Evolutionary conservation across 2,113 vertebrate species (phyloP), one percentile per base, ranked within the genome.

Genomic region (Todiramphus saurophagus): DNA sequence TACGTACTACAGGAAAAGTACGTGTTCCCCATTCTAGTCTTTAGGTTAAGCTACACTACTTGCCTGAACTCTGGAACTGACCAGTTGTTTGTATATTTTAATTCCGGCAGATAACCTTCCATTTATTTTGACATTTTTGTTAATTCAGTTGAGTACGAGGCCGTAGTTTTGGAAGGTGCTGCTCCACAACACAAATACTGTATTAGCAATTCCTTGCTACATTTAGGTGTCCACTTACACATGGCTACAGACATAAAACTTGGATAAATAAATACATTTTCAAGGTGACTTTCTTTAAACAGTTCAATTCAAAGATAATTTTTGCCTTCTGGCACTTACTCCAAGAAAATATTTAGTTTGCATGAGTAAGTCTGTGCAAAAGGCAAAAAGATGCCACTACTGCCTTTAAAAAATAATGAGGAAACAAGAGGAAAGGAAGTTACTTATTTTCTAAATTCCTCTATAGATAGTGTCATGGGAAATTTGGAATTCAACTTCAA

Each of bases 201-300:
- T 18, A 6, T 21, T 76, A 86, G 58, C 46, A 89, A 1, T 62
- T 76, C 77, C 20, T 16, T 55, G 35, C 50, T 59, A 13, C 63
- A 56, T 91, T 83, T 50, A 85, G 23, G 63, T 63, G 55, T 53
- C 82, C 74, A 73, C 44, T 91, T 84, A 83, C 4, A 2, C 48
- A 90, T 17, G 10, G 44, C 58, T 80, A 73, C 21, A 88, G 85
- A 90, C 46, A 85, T 43, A 75, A 90, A 83, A 85, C 63, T 80
- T 75, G 35, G 30, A 68, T 59, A 87, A 87, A 91, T 73, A 91
- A 91, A 93, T 56, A 59, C 8, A 77, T 77, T 95, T 94, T 67
- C 83, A 95, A 92, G 67, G 83, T 95, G 84, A 93, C 82, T 95
- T 91, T 88, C n/a, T 46, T 53, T 59, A 76, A 89, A 69, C 37